A percentile compares a stretch with the other conserved stretches of the same genome.
These are phyloP conservation scores for Girardinus metallicus DNA, from an alignment of 2,797 vertebrate species.

Conservation along the genomic window DNA sequence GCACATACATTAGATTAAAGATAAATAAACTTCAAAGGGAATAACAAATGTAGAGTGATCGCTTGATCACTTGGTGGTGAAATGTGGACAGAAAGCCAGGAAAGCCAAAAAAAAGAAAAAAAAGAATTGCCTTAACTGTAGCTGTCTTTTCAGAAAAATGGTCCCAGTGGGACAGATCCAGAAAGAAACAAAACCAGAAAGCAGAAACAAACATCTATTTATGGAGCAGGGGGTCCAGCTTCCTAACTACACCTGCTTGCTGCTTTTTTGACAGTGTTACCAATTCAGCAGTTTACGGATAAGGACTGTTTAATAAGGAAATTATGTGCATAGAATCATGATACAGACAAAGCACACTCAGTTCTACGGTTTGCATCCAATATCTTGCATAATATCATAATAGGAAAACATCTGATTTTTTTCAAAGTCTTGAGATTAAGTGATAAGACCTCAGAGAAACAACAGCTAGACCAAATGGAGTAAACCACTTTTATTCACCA, in stretches of 20 bases:
- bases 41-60: slow-evolving; percentile 12
- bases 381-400: not conserved
- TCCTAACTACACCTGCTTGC: slow-evolving; percentile 63
- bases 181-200: slow-evolving; percentile 73
- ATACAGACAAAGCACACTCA: not conserved
- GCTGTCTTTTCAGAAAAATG: slow-evolving; percentile 78
- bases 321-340: no score
- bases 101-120: slow-evolving; percentile 36
- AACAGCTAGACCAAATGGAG: no score
- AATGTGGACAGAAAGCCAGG: slow-evolving; percentile 22
- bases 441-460: not conserved
- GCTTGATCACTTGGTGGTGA: slow-evolving; percentile 4
- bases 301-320: slow-evolving; percentile 47
- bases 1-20: not conserved
- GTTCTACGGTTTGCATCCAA: not conserved
- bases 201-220: slow-evolving; percentile 81
- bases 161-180: slow-evolving; percentile 69
- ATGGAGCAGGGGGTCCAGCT: slow-evolving; percentile 73
- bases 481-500: no score
- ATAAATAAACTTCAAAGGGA: not conserved
- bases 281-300: slow-evolving; percentile 75
- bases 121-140: slow-evolving; percentile 61
- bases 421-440: not conserved
- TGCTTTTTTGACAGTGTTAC: slow-evolving; percentile 68
- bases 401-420: not conserved